phyloP scores from a whole-genome alignment of 1,140 invertebrate species.

The Drosophila subpulchrella region DNA sequence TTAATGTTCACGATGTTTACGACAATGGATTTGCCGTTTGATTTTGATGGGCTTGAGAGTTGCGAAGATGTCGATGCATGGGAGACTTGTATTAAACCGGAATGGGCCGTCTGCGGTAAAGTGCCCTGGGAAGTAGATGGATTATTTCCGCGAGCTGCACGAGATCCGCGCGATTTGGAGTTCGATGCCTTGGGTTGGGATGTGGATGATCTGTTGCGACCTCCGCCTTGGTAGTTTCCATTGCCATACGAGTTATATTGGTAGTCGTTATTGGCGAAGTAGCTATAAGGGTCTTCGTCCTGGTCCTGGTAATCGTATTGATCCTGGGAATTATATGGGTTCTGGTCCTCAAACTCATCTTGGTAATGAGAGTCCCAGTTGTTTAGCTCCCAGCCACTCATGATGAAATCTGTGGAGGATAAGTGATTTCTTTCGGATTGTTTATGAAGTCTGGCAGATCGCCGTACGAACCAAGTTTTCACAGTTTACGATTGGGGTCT shows the following conservation, averaged over 20 bases:
- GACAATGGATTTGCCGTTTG: not conserved
- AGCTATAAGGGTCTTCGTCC: not conserved
- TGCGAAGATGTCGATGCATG: not conserved
- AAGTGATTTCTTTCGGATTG: not conserved
- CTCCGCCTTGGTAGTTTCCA: not conserved
- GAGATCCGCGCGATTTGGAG: not conserved
- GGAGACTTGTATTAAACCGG: not conserved
- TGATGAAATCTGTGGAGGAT: constrained; percentile 2
- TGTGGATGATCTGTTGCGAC: not conserved
- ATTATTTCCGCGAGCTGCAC: not conserved
- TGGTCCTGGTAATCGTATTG: not conserved
- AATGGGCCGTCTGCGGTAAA: not conserved
- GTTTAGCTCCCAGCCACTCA: constrained; percentile 3
- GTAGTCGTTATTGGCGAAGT: constrained; percentile 1
- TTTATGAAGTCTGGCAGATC: not conserved
- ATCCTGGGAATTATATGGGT: not conserved
- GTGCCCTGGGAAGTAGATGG: too few species aligned
- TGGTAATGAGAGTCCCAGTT: constrained; percentile 1
- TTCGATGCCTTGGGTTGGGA: not conserved
- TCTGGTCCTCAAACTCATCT: not conserved
- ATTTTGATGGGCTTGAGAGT: not conserved
- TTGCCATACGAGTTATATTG: constrained; percentile 1
- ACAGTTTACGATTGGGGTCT: not conserved
- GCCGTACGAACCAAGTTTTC: not conserved
- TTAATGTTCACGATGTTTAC: constrained; percentile 17